Evolutionary conservation across 2,888 invertebrate genomes (phyloP), one percentile per base, ranked within the genome.

Genomic region (Nipponacmea schrenckii): DNA sequence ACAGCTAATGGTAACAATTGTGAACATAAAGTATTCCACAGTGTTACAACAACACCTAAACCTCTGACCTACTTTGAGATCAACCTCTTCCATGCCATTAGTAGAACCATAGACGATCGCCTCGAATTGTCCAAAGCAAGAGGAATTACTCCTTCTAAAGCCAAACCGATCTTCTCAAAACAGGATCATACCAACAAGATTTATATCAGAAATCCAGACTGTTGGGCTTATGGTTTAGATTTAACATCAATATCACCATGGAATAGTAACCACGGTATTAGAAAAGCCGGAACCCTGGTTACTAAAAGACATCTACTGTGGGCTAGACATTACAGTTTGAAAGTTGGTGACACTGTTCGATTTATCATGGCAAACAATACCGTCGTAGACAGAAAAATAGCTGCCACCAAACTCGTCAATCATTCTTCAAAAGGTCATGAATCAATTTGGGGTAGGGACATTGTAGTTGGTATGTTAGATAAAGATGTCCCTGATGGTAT

Each of bases 201-300:
- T 2, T 82, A 82, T 62, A 64, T 75, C 39, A 70, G 81, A 44
- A 80, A 78, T 73, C 45, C 72, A 20, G 65, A 77, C 20, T 81
- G 82, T 62, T 83, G 82, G 82, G 82, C 82, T 1, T 69, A 79
- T 68, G 75, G 77, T n/a, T 72, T 83, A 31, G 82, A 83, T 67
- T 69, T 83, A 56, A 81, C 82, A 1, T 48, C 74, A 14, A 81
- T 83, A 39, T 83, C 82, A 12, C 83, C 83, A n/a, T 83, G 83
- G 83, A 83, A 83, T 72, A 81, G 80, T 48, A 62, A 77, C 31
- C 75, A 76, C 4, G 66, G 74, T 12, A 79, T 69, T 56, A 70
- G 78, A 26, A 78, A 76, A 66, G 83, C 83, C 0, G 83, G 83
- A 7, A 79, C 79, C 1, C 69, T 83, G 46, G 68, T 83, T 3